A percentile compares a stretch with the other conserved stretches of the same genome.
These are phyloP conservation scores for Nephila pilipes DNA, from an alignment of 1,140 invertebrate genomes.

Conservation along the genomic window DNA sequence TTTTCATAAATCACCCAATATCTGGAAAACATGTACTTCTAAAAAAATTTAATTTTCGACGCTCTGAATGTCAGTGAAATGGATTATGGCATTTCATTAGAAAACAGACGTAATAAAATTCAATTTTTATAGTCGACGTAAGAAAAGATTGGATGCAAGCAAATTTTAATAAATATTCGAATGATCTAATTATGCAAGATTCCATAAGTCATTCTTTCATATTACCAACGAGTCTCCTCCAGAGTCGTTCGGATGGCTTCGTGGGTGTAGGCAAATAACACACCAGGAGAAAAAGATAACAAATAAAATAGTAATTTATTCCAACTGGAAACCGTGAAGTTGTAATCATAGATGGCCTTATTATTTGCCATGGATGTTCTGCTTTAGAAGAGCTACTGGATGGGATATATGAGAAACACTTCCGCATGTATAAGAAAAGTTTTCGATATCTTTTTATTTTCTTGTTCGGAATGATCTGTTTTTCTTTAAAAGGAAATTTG, in stretches of 20 bases:
- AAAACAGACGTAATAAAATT: not conserved
- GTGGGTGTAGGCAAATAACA: constrained; percentile 24
- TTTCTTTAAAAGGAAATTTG: not conserved
- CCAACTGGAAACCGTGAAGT: constrained; percentile 39
- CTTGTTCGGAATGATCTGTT: not conserved
- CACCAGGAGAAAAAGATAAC: not conserved
- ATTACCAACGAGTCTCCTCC: not conserved
- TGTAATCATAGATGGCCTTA: constrained; percentile 54
- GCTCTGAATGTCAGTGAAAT: not conserved
- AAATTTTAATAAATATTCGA: not conserved
- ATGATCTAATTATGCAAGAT: not conserved
- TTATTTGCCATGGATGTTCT: constrained; percentile 1
- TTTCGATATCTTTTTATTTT: not conserved
- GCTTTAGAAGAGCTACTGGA: constrained; percentile 6
- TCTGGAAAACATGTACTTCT: no score
- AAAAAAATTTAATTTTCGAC: not conserved
- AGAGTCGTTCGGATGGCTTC: not conserved
- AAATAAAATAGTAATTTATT: constrained; percentile 34
- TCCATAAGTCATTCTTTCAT: not conserved
- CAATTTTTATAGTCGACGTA: not conserved
- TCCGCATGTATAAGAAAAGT: not conserved
- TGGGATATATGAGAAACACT: not conserved
- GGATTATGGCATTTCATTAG: not conserved
- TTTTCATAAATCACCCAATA: no score
- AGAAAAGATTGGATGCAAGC: not conserved